phyloP scores from a whole-genome alignment of 2,888 invertebrate genomes.

The Autographa pulchrina region DNA sequence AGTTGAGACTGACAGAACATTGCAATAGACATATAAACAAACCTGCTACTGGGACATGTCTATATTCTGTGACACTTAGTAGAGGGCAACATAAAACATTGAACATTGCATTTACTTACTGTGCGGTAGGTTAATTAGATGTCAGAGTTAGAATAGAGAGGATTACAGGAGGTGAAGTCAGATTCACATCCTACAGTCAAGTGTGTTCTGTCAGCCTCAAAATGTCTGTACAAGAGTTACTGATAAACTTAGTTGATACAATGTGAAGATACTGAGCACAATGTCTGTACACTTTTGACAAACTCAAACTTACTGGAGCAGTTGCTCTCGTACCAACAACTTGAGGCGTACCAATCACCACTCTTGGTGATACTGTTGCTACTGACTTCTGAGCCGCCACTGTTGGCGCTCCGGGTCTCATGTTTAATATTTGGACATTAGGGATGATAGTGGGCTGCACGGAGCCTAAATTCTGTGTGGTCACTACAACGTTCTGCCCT shows the following conservation, averaged over 20 bases:
- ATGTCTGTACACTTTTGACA: slow-evolving; percentile 51
- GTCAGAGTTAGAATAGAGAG: slow-evolving; percentile 39
- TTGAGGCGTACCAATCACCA: slow-evolving; percentile 95
- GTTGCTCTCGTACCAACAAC: slow-evolving; percentile 95
- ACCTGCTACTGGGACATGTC: slow-evolving; percentile 60
- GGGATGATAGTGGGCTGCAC: slow-evolving; percentile 91
- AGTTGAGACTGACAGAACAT: slow-evolving; percentile 65
- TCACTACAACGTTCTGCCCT: slow-evolving; percentile 86
- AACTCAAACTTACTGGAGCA: slow-evolving; percentile 91
- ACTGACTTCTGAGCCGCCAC: slow-evolving; percentile 93
- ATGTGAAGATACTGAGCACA: slow-evolving; percentile 61
- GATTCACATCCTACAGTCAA: slow-evolving; percentile 49
- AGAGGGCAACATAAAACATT: slow-evolving; percentile 39
- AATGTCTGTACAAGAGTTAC: slow-evolving; percentile 63
- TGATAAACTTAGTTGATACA: slow-evolving; percentile 44
- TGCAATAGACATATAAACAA: slow-evolving; percentile 62
- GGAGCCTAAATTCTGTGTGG: slow-evolving; percentile 90
- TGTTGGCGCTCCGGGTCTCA: slow-evolving; percentile 92
- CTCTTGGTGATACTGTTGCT: slow-evolving; percentile 93
- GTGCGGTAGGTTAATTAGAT: slow-evolving; percentile 27
- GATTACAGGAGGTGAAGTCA: slow-evolving; percentile 45
- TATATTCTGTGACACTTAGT: slow-evolving; percentile 52
- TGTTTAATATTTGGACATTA: slow-evolving; percentile 96
- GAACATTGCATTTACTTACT: slow-evolving; percentile 38
- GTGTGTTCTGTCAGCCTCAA: slow-evolving; percentile 63